A percentile compares a stretch with the other conserved stretches of the same genome.
Evolutionary conservation across 2,113 vertebrate genomes (phyloP).

Genomic region (Merops nubicus): DNA sequence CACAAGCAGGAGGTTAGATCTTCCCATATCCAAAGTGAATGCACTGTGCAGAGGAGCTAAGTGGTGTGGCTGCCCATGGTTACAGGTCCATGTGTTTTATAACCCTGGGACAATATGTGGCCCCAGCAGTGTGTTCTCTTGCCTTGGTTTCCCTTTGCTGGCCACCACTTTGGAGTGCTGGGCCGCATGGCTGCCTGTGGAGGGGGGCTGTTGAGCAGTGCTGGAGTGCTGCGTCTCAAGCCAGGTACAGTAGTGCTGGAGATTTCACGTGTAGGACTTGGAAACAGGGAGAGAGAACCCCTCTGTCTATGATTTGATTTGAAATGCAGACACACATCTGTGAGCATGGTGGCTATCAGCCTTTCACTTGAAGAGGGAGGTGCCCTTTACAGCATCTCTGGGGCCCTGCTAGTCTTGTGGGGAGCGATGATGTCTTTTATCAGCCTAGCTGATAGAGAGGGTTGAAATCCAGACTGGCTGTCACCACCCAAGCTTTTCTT

Average conservation of each 20-base stretch:
- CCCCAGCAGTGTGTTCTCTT: neutral
- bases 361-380: neutral
- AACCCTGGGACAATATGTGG: rapidly evolving
- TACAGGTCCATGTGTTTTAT: neutral
- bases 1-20: neutral
- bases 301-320: neutral
- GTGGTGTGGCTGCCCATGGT: neutral
- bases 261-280: neutral
- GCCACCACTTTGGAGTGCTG: neutral
- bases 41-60: neutral
- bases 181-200: rapidly evolving
- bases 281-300: neutral
- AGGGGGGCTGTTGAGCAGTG: neutral
- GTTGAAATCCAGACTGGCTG: neutral
- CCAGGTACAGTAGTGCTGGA: rapidly evolving
- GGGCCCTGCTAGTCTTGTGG: neutral
- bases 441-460: neutral
- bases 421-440: constrained; percentile 14
- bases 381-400: neutral
- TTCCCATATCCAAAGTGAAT: neutral
- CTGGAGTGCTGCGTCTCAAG: neutral
- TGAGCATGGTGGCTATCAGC: neutral
- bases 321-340: neutral
- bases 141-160: neutral
- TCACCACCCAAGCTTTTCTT: neutral